Percentiles rank a stretch among this genome's conserved stretches.
phyloP scores from a whole-genome alignment of 2,113 vertebrate species.

The Thalassarche chlororhynchos region DNA sequence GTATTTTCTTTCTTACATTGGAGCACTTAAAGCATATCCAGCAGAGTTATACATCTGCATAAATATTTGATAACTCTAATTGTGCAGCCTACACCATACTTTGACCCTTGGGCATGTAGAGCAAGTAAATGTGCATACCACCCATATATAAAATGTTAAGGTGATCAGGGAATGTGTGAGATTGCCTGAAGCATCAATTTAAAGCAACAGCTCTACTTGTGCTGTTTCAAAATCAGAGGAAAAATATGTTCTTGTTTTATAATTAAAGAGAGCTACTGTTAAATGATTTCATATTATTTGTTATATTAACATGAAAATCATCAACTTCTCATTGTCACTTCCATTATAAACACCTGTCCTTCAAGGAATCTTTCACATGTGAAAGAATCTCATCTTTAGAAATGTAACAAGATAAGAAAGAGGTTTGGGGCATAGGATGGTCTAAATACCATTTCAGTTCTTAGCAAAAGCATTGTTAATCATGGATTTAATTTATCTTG shows the following conservation, averaged over 20 bases:
- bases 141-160: not conserved
- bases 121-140: not conserved
- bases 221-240: not conserved
- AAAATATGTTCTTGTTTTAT: not conserved
- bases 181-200: slow-evolving; percentile 16
- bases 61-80: slow-evolving; percentile 52
- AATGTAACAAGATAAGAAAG: not conserved
- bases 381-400: not conserved
- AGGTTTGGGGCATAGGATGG: not conserved
- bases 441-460: not conserved
- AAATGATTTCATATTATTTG: not conserved
- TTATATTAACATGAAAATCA: slow-evolving; percentile 6
- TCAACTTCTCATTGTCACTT: not conserved
- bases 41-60: slow-evolving; percentile 11
- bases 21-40: not conserved
- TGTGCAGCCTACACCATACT: not conserved
- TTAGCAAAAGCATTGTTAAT: not conserved
- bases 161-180: not conserved
- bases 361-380: not conserved
- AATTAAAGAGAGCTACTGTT: not conserved
- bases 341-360: not conserved
- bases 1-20: not conserved
- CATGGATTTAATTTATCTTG: not conserved
- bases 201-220: not conserved
- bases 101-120: not conserved